Evolutionary conservation across 92 coral and sea anemone genomes (phyloP).

Genomic region (Zoanthus sociatus): DNA sequence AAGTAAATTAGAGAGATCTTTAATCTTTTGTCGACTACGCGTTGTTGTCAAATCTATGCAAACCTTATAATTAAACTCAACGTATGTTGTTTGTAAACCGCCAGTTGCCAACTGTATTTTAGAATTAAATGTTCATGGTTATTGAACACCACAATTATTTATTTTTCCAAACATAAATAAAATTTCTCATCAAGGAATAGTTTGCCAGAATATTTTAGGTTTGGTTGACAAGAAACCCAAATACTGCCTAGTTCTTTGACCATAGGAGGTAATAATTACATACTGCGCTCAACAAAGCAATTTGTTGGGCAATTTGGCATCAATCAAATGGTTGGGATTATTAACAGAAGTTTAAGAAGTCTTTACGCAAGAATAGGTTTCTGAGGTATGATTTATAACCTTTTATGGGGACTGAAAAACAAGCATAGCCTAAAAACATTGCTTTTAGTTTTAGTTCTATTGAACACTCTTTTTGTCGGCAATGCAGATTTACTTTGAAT

Average conservation of each 20-base stretch:
- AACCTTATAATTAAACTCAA: not conserved
- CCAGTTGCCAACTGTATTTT: not conserved
- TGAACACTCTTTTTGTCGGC: not conserved
- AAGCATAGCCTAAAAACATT: not conserved
- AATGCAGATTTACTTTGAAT: not conserved
- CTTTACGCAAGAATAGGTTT: not conserved
- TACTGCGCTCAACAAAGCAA: not conserved
- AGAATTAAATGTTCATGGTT: not conserved
- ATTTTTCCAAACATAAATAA: no score
- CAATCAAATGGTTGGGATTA: not conserved
- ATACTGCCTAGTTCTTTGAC: not conserved
- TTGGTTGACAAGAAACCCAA: conserved; percentile 13
- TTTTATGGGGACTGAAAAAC: not conserved
- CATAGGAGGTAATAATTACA: not conserved
- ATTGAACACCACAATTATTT: not conserved
- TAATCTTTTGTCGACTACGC: not conserved
- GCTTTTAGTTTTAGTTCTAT: not conserved
- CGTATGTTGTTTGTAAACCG: not conserved
- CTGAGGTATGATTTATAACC: not conserved
- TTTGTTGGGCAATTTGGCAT: not conserved
- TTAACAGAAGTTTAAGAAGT: conserved; percentile 3
- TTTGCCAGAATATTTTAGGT: not conserved
- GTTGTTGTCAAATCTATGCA: not conserved
- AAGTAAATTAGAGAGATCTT: not conserved
- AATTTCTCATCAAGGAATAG: not conserved